Evolutionary conservation across 2,113 vertebrate genomes (phyloP).

Genomic region (Hepsetus odoe): DNA sequence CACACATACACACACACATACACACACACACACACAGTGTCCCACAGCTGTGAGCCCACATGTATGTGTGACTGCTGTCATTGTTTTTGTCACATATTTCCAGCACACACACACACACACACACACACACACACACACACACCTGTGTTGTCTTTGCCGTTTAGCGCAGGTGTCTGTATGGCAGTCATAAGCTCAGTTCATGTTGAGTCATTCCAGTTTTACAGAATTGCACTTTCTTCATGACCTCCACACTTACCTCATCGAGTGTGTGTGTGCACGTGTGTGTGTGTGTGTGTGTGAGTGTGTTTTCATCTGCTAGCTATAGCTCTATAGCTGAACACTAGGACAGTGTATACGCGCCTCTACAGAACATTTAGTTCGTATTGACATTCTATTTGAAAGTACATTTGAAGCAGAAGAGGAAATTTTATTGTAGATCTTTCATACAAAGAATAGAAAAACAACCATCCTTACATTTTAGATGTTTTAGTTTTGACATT

Average conservation of each 20-base stretch:
- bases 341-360: too few species aligned
- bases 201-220: constrained; percentile 28
- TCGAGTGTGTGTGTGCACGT: not conserved
- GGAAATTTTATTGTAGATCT: too few species aligned
- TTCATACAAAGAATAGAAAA: too few species aligned
- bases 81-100: constrained; percentile 38
- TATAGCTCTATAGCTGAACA: too few species aligned
- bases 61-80: constrained; percentile 20
- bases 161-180: constrained; percentile 38
- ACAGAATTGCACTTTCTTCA: constrained; percentile 31
- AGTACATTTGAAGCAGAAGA: too few species aligned
- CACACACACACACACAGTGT: not conserved
- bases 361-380: too few species aligned
- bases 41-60: constrained; percentile 16
- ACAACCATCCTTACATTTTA: too few species aligned
- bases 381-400: too few species aligned
- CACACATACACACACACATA: constrained; percentile 17
- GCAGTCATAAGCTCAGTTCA: constrained; percentile 25
- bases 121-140: constrained; percentile 3
- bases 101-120: not conserved
- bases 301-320: not conserved
- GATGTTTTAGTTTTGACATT: too few species aligned
- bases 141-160: not conserved
- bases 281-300: not conserved
- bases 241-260: not conserved